phyloP scores from a whole-genome alignment of 2,113 vertebrate species.

The Vulpes ferrilata region DNA sequence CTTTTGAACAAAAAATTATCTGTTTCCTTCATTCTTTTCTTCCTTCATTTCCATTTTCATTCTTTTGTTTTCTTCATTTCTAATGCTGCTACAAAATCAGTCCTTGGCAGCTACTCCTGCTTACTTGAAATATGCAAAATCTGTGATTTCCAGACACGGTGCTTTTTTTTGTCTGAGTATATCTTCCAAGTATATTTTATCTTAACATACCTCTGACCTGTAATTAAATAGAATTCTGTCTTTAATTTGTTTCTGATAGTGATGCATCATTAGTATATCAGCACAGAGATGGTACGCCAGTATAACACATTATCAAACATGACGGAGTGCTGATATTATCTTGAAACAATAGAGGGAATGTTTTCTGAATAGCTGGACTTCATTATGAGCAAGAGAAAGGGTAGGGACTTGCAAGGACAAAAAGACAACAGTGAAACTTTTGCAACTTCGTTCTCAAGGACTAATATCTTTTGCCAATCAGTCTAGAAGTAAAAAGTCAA shows the following conservation, averaged over 20 bases:
- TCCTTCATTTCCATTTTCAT: neutral
- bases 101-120: constrained; percentile 67
- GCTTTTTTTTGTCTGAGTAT: constrained; percentile 59
- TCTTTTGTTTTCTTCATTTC: constrained; percentile 29
- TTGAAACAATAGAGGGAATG: fast-evolving
- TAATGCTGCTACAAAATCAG: constrained; percentile 64
- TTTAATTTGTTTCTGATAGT: constrained; percentile 64
- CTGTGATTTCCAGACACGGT: constrained; percentile 73
- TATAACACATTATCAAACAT: constrained; percentile 42
- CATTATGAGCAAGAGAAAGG: neutral
- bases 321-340: neutral
- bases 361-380: neutral
- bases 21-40: neutral
- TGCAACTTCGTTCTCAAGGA: constrained; percentile 8
- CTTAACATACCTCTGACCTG: constrained; percentile 66
- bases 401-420: neutral
- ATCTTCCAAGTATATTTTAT: neutral
- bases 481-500: constrained; percentile 1
- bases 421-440: neutral
- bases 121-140: constrained; percentile 72
- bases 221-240: constrained; percentile 78
- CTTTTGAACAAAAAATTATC: neutral
- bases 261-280: constrained; percentile 65
- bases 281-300: neutral
- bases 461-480: constrained; percentile 7